phyloP scores from a whole-genome alignment of 2,797 vertebrate species.

The Hemibagrus guttatus region DNA sequence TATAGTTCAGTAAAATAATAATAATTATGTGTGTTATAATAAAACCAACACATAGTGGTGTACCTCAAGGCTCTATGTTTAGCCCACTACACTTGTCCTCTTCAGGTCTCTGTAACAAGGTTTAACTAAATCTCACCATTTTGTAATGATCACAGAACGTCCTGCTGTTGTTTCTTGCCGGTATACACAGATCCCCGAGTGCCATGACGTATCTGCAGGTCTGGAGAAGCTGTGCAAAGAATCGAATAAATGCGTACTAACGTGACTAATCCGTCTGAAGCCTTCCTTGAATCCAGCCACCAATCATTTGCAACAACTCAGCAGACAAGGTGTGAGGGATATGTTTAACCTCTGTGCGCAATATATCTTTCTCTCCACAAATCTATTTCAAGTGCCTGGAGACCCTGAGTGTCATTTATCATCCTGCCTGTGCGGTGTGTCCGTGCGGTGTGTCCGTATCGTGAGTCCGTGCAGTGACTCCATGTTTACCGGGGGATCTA shows the following conservation, averaged over 20 bases:
- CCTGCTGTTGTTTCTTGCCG: slow-evolving; percentile 80
- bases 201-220: slow-evolving; percentile 70
- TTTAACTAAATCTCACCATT: slow-evolving; percentile 78
- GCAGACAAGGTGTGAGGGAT: slow-evolving; percentile 15
- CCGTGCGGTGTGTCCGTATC: background rate
- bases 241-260: background rate
- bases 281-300: background rate
- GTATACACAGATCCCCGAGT: slow-evolving; percentile 71
- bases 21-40: background rate
- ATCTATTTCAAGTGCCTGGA: background rate
- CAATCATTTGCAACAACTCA: background rate
- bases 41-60: background rate
- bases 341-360: slow-evolving; percentile 1
- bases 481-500: too few relatives aligned
- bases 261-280: background rate
- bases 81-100: background rate
- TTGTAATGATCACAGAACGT: slow-evolving; percentile 84
- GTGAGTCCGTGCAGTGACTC: background rate
- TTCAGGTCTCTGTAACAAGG: background rate
- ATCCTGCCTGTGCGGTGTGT: background rate
- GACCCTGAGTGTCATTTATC: background rate
- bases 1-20: background rate
- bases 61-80: slow-evolving; percentile 6
- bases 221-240: background rate
- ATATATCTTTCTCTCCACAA: slow-evolving; percentile 11